Evolutionary conservation across 2,113 vertebrate species (phyloP), one percentile per base, ranked within the genome.

Genomic region (Falcunculus frontatus): DNA sequence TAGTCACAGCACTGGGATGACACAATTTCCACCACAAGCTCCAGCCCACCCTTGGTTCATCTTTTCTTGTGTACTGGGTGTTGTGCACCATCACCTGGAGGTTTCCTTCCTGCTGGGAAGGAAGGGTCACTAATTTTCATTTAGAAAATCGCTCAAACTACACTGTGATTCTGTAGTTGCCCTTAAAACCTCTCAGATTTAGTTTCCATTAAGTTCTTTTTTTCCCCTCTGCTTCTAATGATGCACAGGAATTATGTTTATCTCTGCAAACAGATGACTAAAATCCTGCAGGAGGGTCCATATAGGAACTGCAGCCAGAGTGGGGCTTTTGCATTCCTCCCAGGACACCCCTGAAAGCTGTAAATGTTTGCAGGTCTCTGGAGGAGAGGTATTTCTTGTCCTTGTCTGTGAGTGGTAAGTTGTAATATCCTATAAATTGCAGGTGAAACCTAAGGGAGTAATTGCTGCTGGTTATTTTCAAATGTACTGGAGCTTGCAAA

Each of bases 1-100:
- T 39, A 0, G 0, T 32, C 69, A 5, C 5, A 9, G 30, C 12
- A 9, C 7, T 5, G 1, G 22, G 29, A 29, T 50, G 49, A 33
- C 46, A 44, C 22, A 29, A 57, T 6, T 18, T 21, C 68, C 41
- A 11, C 14, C 23, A 16, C 0, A 1, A 53, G 53, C 47, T 59
- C n/a, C 44, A 69, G n/a, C 39, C 27, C 50, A 41, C 13, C 49
- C 25, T 52, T 35, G 35, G 30, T 39, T 76, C 29, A 35, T 25
- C 46, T 56, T 23, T 50, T 17, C 10, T 39, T n/a, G 23, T 1
- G 27, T 46, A 5, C 32, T 50, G 27, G 29, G 44, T 13, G 11
- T 23, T 0, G 0, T 3, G 8, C 17, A 52, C 18, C 41, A 33
- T 60, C 5, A 1, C 42, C 30, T 37, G 19, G 15, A 32, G 11